phyloP scores from a whole-genome alignment of 2,113 vertebrate species.

The Leucoraja erinaceus region DNA sequence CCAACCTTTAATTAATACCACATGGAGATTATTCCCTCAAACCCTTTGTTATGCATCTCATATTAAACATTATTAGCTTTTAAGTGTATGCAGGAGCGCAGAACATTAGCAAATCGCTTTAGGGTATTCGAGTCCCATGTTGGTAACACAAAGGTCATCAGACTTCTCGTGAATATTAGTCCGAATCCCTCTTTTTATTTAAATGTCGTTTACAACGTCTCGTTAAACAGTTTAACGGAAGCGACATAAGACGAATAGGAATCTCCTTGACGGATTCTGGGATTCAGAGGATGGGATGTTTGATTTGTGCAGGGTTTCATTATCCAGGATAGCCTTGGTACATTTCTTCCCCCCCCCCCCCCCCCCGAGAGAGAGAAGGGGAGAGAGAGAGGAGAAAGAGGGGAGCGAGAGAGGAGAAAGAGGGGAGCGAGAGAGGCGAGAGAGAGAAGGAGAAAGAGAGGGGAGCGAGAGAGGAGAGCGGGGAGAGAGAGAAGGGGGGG shows the following conservation, averaged over 20 bases:
- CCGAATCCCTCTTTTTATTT: not conserved
- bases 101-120: constrained; percentile 35
- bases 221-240: not conserved
- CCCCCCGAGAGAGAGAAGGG: too few relatives aligned
- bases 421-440: too few relatives aligned
- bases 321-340: not conserved
- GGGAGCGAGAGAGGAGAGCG: too few relatives aligned
- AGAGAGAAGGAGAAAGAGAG: too few relatives aligned
- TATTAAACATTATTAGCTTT: constrained; percentile 34
- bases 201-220: not conserved
- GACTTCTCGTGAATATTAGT: not conserved
- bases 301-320: not conserved
- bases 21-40: constrained; percentile 1
- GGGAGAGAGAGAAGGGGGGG: too few relatives aligned
- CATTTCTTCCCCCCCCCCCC: not conserved
- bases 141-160: constrained; percentile 14
- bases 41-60: constrained; percentile 21
- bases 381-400: too few relatives aligned
- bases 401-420: too few relatives aligned
- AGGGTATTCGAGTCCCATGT: not conserved
- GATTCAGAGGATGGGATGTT: not conserved
- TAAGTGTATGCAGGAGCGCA: constrained; percentile 13
- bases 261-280: not conserved
- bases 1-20: constrained; percentile 22
- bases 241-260: not conserved